A percentile compares a stretch with the other conserved stretches of the same genome.
Conservation (phyloP, 2,113 vertebrate genomes). For the Cacatua alba region DNA sequence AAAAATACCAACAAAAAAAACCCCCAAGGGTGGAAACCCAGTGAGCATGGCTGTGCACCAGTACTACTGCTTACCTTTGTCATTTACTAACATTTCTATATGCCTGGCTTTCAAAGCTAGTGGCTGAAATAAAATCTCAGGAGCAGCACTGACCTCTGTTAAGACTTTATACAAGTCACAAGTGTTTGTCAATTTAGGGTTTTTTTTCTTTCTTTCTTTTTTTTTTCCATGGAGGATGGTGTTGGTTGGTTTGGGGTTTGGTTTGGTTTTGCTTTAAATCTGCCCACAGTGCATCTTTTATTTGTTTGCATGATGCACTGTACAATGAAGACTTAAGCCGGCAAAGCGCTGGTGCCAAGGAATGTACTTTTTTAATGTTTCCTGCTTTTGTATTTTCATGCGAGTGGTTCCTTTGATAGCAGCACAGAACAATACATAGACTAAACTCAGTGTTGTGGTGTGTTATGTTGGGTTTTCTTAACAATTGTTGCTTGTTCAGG, state of each 20-base stretch:
- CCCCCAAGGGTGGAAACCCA: background rate
- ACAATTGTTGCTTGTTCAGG: constrained; percentile 67
- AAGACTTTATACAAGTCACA: background rate
- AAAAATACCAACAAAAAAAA: background rate
- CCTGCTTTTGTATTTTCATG: constrained; percentile 62
- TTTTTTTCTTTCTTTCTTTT: background rate
- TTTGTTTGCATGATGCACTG: background rate
- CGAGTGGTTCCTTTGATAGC: constrained; percentile 63
- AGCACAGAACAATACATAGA: constrained; percentile 48
- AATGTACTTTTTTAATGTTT: constrained; percentile 33
- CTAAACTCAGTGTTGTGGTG: background rate
- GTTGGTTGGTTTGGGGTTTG: background rate
- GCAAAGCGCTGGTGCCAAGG: background rate
- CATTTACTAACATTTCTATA: background rate
- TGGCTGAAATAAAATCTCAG: background rate
- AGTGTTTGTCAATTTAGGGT: background rate
- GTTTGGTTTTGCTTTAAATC: background rate
- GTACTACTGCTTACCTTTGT: background rate
- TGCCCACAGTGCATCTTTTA: background rate
- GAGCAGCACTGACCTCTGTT: background rate
- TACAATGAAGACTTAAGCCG: background rate
- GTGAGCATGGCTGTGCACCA: background rate
- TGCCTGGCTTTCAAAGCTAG: background rate
- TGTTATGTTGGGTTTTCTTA: background rate
- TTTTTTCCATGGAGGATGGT: fast-evolving